Evolutionary conservation across 2,797 vertebrate genomes (phyloP).

Genomic region (Manis javanica): DNA sequence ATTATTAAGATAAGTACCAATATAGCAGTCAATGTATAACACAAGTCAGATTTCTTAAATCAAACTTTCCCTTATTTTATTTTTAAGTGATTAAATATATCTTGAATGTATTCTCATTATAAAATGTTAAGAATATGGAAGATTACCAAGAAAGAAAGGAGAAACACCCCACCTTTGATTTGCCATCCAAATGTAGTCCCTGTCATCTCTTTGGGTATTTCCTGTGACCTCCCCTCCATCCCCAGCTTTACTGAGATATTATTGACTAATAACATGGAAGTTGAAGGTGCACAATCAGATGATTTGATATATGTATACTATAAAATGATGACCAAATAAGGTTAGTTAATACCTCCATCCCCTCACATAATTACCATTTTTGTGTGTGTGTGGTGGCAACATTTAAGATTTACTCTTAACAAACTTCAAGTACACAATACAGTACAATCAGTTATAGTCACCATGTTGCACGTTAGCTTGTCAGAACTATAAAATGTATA

Average conservation of each 20-base stretch:
- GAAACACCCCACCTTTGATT: neutral
- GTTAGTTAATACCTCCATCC: too few species aligned
- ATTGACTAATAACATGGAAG: neutral
- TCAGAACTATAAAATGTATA: too few species aligned
- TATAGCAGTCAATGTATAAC: neutral
- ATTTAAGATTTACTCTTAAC: neutral
- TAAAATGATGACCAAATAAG: neutral
- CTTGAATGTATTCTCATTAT: neutral
- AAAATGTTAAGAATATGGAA: neutral
- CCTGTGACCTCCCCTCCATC: neutral
- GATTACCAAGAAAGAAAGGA: neutral
- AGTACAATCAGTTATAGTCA: neutral
- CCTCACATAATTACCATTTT: neutral
- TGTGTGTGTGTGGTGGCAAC: neutral
- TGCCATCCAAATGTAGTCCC: neutral
- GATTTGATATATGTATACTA: neutral
- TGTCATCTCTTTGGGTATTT: neutral
- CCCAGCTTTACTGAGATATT: neutral
- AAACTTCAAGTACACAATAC: neutral
- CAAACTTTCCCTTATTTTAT: neutral
- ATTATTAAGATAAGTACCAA: slow-evolving; percentile 38
- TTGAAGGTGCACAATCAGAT: neutral
- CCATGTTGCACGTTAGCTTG: neutral
- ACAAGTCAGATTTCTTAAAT: slow-evolving; percentile 19
- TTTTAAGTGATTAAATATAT: neutral